Percentiles rank a stretch among this genome's conserved stretches.
Evolutionary conservation across 2,113 vertebrate species (phyloP).

Genomic region (Pandion haliaetus): DNA sequence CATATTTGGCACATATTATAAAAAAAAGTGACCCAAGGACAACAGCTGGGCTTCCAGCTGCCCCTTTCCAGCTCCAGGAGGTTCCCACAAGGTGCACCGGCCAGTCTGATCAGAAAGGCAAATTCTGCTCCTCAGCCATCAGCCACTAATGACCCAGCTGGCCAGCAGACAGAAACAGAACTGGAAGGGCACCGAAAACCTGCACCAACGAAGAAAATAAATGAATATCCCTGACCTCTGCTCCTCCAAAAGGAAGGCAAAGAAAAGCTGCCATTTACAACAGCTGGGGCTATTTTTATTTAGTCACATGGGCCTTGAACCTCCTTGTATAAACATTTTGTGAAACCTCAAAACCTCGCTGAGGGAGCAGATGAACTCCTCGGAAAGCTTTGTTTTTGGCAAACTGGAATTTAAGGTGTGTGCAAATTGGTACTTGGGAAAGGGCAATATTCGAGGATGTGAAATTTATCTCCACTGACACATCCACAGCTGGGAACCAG

Average conservation of each 20-base stretch:
- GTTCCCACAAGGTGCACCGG: accelerated
- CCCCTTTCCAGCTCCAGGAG: neutral
- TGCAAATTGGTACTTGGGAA: neutral
- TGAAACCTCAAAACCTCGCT: neutral
- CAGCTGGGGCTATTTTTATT: neutral
- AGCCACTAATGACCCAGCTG: neutral
- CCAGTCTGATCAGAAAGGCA: neutral
- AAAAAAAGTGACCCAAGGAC: neutral
- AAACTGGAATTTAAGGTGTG: neutral
- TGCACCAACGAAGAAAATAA: neutral
- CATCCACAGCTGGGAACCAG: neutral
- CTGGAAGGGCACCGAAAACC: neutral
- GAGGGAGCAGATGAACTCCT: neutral
- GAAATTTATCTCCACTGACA: slow-evolving; percentile 31
- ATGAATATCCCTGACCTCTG: neutral
- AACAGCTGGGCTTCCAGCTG: neutral
- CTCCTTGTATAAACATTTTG: neutral
- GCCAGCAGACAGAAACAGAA: neutral
- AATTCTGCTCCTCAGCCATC: neutral
- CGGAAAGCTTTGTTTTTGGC: neutral
- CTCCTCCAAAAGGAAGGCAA: neutral
- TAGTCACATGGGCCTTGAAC: neutral
- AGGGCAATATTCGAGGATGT: neutral
- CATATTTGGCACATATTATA: neutral
- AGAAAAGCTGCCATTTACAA: neutral